Base-by-base conservation (phyloP, 2,797 vertebrate species). In the Propithecus perrieri region DNA sequence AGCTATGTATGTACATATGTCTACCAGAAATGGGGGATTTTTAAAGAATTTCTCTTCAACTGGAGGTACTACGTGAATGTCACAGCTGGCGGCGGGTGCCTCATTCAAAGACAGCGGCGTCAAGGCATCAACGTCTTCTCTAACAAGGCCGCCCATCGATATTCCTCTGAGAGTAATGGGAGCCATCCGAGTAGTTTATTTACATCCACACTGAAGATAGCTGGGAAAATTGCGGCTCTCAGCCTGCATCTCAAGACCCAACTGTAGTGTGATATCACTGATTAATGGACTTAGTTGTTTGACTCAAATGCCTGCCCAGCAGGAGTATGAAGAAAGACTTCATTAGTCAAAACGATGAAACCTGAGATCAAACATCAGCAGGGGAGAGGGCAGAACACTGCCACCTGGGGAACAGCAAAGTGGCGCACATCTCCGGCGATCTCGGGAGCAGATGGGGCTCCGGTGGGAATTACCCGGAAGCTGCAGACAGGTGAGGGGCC, bases 391-490 rank as follows among this genome's bases (percentile, higher is more conserved):
- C 75, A 43, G 41, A 8, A 11, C 2, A 3, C 63, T 0, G 30
- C 30, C 0, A 4, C 14, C 22, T 0, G 3, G 81, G 24, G 28
- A 28, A 12, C 6, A 0, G 20, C 22, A 41, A 26, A 53, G 8
- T 0, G 1, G 43, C 1, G 35, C 0, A 7, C 0, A 18, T 69
- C 38, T 18, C 0, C 0, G 1, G 41, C 0, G 3, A 13, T 1
- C 24, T 17, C 0, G 1, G 33, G 55, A n/a, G 26, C 20, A 4
- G 0, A 1, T 0, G 3, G 80, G 14, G 57, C 48, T 53, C 22
- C 17, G 7, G 17, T 65, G 63, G 63, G 33, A 18, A n/a, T n/a
- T 65, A 9, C 33, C 74, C 33, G 9, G 9, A 33, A 61, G 76
- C n/a, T 22, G 15, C 28, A 33, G 5, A 30, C 6, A 12, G 38